These are phyloP conservation scores for Myopa tessellatipennis DNA, from an alignment of 2,888 invertebrate genomes.

Conservation along the genomic window DNA sequence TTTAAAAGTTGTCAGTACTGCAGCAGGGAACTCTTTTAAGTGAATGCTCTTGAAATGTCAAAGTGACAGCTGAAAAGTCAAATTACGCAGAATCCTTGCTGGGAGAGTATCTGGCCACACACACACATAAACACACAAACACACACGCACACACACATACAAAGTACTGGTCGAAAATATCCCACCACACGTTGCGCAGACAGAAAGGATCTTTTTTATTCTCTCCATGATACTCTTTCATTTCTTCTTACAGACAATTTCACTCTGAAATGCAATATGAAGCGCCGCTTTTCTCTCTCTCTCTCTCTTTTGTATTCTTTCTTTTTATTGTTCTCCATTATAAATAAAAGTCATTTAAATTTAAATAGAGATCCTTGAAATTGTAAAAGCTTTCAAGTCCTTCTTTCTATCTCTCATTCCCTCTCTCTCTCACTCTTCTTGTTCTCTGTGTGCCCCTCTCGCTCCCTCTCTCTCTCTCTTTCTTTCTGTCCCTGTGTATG, in stretches of 20 bases:
- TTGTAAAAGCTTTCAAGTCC: constrained; percentile 14
- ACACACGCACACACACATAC: no score
- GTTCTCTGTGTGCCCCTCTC: not conserved
- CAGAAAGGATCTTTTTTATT: not conserved
- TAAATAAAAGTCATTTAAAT: not conserved
- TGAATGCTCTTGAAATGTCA: constrained; percentile 4
- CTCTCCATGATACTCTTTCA: not conserved
- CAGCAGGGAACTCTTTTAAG: not conserved
- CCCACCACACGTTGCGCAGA: not conserved
- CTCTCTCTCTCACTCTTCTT: not conserved
- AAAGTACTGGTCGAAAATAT: not conserved
- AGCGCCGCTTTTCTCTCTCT: not conserved
- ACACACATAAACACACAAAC: no score
- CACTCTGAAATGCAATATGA: not conserved
- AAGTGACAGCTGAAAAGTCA: constrained; percentile 2
- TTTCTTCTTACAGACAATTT: not conserved
- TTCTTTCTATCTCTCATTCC: not conserved
- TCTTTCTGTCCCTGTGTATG: no score
- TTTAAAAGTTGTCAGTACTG: constrained; percentile 20
- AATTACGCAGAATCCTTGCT: constrained; percentile 2
- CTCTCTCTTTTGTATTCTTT: not conserved
- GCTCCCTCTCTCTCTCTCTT: not conserved
- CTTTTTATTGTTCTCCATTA: not conserved
- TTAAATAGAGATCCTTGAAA: constrained; percentile 5
- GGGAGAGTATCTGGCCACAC: not conserved